Evolutionary conservation across 1,140 invertebrate genomes (phyloP).

Genomic region (Procambarus virginalis): DNA sequence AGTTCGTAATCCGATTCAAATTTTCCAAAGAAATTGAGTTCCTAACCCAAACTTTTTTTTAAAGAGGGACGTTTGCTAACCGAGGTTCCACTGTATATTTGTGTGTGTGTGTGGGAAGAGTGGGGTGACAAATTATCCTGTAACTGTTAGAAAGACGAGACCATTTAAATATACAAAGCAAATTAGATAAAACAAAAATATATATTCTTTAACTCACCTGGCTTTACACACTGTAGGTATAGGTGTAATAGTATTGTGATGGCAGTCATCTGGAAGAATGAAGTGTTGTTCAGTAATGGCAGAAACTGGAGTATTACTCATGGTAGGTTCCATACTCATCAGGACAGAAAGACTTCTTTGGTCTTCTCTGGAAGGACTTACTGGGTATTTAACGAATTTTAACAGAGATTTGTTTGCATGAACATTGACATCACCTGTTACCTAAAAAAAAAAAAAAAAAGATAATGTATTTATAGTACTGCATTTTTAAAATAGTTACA

Average conservation of each 20-base stretch:
- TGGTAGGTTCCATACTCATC: constrained; percentile 3
- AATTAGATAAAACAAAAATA: not conserved
- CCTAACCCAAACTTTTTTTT: too few relatives aligned
- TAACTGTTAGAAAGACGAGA: too few relatives aligned
- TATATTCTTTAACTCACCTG: constrained; percentile 22
- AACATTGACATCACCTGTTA: constrained; percentile 49
- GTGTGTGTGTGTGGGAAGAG: too few relatives aligned
- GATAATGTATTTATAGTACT: too few relatives aligned
- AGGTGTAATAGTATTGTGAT: not conserved
- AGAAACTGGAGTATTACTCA: not conserved
- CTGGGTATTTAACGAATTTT: constrained; percentile 35
- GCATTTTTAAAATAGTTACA: too few relatives aligned
- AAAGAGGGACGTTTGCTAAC: too few relatives aligned
- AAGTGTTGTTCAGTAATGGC: constrained; percentile 12
- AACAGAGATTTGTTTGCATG: constrained; percentile 36
- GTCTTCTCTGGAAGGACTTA: not conserved
- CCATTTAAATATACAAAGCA: too few relatives aligned
- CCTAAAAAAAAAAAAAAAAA: constrained; percentile 21
- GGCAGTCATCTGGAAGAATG: not conserved
- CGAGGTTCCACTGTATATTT: too few relatives aligned
- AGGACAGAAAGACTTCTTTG: not conserved
- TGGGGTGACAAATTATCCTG: too few relatives aligned
- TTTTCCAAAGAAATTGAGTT: too few relatives aligned
- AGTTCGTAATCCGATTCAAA: too few relatives aligned
- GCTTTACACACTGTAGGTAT: constrained; percentile 9